These are phyloP conservation scores for Syngnathus acus DNA, from an alignment of 2,797 vertebrate genomes.

Conservation along the genomic window DNA sequence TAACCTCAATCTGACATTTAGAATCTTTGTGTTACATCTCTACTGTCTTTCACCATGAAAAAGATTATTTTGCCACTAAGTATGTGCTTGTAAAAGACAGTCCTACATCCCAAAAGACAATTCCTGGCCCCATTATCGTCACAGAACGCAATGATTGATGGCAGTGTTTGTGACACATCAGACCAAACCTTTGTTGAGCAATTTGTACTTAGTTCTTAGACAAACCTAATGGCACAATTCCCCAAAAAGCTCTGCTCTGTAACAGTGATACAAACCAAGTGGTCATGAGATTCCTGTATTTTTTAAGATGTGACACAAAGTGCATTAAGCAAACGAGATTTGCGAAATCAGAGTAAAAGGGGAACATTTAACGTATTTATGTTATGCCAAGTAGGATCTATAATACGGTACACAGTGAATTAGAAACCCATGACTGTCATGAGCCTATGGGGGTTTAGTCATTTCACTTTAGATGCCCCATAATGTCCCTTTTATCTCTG, in stretches of 20 bases:
- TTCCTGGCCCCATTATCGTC: constrained; percentile 38
- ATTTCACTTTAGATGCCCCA: constrained; percentile 49
- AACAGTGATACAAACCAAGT: constrained; percentile 37
- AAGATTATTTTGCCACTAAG: constrained; percentile 36
- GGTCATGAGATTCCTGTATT: constrained; percentile 41
- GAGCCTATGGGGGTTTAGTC: constrained; percentile 42
- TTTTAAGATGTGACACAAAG: constrained; percentile 66
- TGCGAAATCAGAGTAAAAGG: constrained; percentile 58
- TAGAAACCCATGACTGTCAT: constrained; percentile 61
- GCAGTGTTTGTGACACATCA: constrained; percentile 42
- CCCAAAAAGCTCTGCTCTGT: constrained; percentile 24
- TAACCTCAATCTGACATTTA: constrained; percentile 43
- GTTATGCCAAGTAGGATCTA: constrained; percentile 39
- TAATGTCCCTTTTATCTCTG: constrained; percentile 36
- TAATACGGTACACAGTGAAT: constrained; percentile 47
- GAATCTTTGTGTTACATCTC: constrained; percentile 36
- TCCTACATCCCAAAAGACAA: constrained; percentile 14
- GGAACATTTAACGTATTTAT: constrained; percentile 48
- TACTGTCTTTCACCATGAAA: constrained; percentile 31
- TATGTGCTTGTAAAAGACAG: background rate
- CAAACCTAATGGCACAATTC: constrained; percentile 39
- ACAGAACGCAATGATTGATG: constrained; percentile 30
- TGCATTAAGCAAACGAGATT: constrained; percentile 72
- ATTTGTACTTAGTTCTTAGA: constrained; percentile 41
- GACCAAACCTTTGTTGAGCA: constrained; percentile 35